Evolutionary conservation across 2,113 vertebrate genomes (phyloP).

Genomic region (Percina caprodes): DNA sequence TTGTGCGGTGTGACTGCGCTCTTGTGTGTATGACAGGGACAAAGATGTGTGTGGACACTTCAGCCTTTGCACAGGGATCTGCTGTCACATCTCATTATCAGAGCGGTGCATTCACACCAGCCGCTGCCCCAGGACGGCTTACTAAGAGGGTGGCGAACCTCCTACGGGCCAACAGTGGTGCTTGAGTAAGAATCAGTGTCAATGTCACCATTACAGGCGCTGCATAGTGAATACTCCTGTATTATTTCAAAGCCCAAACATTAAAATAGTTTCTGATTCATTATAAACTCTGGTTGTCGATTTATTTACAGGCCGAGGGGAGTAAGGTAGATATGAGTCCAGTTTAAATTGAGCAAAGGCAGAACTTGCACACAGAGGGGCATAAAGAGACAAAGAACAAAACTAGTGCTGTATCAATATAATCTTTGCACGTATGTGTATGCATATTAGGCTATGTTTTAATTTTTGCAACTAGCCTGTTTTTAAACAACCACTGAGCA

Average conservation of each 20-base stretch:
- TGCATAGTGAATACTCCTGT: background rate
- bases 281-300: background rate
- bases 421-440: background rate
- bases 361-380: background rate
- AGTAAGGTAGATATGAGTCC: background rate
- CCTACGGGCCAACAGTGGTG: conserved; percentile 19
- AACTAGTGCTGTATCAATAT: background rate
- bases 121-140: conserved; percentile 43
- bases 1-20: conserved; percentile 25
- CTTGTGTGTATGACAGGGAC: conserved; percentile 60
- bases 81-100: conserved; percentile 77
- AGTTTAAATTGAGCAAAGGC: background rate
- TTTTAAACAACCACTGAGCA: background rate
- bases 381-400: background rate
- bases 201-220: conserved; percentile 1
- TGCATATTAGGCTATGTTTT: background rate
- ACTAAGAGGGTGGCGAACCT: conserved; percentile 49
- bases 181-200: conserved; percentile 50
- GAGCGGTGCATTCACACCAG: conserved; percentile 48
- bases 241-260: conserved; percentile 25
- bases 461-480: background rate
- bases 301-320: background rate
- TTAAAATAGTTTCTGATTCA: conserved; percentile 5
- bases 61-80: conserved; percentile 71
- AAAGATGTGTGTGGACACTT: conserved; percentile 76